phyloP scores from a whole-genome alignment of 1,140 invertebrate genomes.

The Ridgeia piscesae region DNA sequence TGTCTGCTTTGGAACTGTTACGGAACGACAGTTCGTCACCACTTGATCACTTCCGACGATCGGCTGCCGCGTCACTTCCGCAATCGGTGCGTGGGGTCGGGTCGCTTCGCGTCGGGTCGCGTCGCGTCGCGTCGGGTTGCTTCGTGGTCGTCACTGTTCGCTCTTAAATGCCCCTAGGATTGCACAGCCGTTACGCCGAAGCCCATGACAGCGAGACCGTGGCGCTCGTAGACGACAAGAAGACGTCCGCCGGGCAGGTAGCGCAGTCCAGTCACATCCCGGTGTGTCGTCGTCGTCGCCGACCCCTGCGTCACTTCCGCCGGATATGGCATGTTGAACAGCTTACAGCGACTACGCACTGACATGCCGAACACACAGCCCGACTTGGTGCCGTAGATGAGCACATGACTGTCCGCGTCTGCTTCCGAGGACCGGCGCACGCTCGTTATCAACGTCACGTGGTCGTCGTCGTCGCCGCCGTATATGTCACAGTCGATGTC shows the following conservation, averaged over 20 bases:
- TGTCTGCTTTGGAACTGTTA: too few relatives aligned
- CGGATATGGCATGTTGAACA: conserved; percentile 27
- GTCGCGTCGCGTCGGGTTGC: too few relatives aligned
- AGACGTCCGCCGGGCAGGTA: conserved; percentile 17
- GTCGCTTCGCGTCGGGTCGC: too few relatives aligned
- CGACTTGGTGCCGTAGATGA: conserved; percentile 26
- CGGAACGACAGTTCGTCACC: neutral
- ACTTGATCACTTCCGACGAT: neutral
- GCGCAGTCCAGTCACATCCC: neutral
- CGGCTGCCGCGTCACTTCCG: too few relatives aligned
- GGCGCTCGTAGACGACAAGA: conserved; percentile 18
- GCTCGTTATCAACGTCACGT: conserved; percentile 25
- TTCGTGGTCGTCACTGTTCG: too few relatives aligned
- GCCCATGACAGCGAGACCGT: conserved; percentile 18
- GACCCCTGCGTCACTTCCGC: neutral
- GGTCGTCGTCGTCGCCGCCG: conserved; percentile 22
- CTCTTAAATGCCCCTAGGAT: too few relatives aligned
- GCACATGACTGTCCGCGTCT: neutral
- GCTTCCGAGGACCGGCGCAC: neutral
- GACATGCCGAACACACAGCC: conserved; percentile 28
- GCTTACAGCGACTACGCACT: conserved; percentile 13
- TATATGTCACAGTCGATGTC: conserved; percentile 21
- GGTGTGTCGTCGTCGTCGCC: neutral
- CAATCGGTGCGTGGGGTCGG: too few relatives aligned
- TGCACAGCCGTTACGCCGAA: too few relatives aligned